Percentiles rank a stretch among this genome's conserved stretches.
Conservation (phyloP, 2,113 vertebrate species). For the Perognathus longimembris region DNA sequence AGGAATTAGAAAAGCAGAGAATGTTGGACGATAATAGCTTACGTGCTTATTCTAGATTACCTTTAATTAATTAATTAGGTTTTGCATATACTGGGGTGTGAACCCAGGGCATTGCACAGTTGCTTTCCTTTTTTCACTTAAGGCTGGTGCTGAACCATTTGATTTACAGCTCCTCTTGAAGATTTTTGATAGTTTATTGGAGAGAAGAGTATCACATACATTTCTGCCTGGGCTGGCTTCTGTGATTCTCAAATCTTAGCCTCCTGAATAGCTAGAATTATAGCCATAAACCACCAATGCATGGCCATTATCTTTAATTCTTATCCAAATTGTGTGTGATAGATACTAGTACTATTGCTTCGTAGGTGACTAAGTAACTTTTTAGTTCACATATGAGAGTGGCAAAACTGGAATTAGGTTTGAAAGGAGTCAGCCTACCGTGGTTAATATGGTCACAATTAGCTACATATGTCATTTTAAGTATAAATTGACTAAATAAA, state of each 20-base stretch:
- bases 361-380: neutral
- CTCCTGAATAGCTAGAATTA: no score
- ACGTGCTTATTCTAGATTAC: neutral
- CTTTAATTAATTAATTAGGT: no score
- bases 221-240: no score
- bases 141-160: no score
- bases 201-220: no score
- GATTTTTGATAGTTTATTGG: no score
- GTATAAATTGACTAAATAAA: neutral
- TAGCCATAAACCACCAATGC: no score
- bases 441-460: neutral
- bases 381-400: neutral
- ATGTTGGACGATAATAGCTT: neutral
- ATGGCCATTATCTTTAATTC: neutral
- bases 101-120: no score
- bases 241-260: no score
- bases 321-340: neutral
- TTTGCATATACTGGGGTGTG: no score
- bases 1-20: neutral
- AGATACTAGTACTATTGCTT: neutral
- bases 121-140: no score
- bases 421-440: neutral
- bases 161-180: no score
- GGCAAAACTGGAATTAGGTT: neutral
- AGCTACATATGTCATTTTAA: neutral